These are phyloP conservation scores for Drosophila yakuba DNA, from an alignment of 1,140 invertebrate species.

Conservation along the genomic window DNA sequence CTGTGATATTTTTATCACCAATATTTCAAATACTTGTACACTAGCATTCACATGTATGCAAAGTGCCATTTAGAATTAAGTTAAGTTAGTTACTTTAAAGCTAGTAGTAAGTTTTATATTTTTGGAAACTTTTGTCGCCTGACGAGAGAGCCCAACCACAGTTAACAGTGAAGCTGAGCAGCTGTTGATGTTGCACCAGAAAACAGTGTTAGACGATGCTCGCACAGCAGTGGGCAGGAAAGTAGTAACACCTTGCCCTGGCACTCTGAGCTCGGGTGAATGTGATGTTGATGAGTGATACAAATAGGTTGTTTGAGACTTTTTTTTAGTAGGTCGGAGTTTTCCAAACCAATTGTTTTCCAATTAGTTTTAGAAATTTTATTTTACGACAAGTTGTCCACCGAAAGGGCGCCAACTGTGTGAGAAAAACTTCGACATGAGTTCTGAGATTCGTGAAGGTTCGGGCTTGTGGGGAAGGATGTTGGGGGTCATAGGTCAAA, in stretches of 20 bases:
- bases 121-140: constrained; percentile 9
- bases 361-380: not conserved
- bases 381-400: too few species aligned
- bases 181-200: constrained; percentile 10
- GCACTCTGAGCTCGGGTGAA: too few species aligned
- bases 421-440: not conserved
- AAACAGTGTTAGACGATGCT: constrained; percentile 18
- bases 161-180: constrained; percentile 12
- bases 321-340: not conserved
- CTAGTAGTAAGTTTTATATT: not conserved
- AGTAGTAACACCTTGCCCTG: constrained; percentile 11
- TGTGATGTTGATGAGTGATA: constrained; percentile 4
- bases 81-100: not conserved
- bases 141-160: constrained; percentile 4
- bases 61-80: not conserved
- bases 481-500: too few species aligned
- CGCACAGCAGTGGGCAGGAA: constrained; percentile 12
- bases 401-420: not conserved
- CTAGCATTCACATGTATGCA: too few species aligned
- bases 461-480: not conserved
- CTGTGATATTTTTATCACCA: constrained; percentile 11
- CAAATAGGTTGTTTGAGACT: not conserved
- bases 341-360: not conserved
- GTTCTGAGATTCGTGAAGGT: not conserved
- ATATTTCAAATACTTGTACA: too few species aligned